Conservation (phyloP, 2,797 vertebrate genomes). For the Lemur catta region DNA sequence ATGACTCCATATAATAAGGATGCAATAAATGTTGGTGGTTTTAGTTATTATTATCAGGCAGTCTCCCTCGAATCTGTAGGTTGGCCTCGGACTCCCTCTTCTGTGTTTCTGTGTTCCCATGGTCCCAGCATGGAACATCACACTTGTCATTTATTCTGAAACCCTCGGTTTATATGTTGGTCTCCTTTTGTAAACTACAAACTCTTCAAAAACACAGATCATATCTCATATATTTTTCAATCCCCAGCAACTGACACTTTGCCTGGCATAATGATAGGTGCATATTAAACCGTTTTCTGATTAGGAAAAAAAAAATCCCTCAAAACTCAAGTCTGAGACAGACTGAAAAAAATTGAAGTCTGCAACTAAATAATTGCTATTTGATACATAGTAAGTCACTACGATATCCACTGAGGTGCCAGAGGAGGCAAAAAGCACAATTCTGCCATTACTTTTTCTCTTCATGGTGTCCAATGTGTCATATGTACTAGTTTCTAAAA, state of each 20-base stretch:
- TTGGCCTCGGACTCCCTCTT: not conserved
- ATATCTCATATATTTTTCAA: not conserved
- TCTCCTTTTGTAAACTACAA: not conserved
- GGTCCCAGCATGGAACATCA: not conserved
- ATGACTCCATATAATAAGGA: not conserved
- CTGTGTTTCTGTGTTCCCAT: not conserved
- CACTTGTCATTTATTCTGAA: constrained; percentile 15
- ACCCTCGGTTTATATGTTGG: not conserved
- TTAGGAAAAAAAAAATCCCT: not conserved
- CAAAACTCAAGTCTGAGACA: not conserved
- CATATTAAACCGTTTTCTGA: not conserved
- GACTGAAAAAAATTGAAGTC: not conserved
- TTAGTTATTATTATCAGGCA: not conserved
- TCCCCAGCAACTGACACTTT: not conserved
- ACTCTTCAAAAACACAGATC: not conserved
- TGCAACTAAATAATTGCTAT: not conserved
- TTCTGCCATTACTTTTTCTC: not conserved
- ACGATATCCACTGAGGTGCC: not conserved
- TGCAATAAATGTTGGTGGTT: not conserved
- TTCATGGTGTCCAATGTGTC: not conserved
- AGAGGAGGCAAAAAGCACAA: not conserved
- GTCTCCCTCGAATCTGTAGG: not conserved
- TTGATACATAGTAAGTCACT: not conserved
- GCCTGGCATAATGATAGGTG: not conserved
- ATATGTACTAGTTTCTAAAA: constrained; percentile 10